Conservation (phyloP, 2,797 vertebrate genomes). For the Chelonia mydas region DNA sequence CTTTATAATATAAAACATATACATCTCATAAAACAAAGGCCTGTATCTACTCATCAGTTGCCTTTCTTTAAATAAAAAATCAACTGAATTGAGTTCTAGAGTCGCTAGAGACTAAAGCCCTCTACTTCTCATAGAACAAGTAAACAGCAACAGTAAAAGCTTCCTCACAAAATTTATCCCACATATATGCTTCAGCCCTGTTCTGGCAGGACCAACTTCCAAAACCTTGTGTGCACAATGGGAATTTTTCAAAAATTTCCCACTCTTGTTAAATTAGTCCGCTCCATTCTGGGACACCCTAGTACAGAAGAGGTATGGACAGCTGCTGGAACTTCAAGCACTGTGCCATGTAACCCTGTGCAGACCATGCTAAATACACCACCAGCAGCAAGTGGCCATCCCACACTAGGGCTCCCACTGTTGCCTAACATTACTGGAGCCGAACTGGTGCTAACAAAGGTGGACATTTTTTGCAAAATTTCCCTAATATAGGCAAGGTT, state of each 20-base stretch:
- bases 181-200: not conserved
- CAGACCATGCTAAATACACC: not conserved
- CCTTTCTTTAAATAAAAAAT: not conserved
- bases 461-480: not conserved
- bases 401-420: not conserved
- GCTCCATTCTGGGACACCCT: not conserved
- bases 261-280: not conserved
- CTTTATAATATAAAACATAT: not conserved
- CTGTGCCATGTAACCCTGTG: not conserved
- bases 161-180: not conserved
- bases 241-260: not conserved
- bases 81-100: not conserved
- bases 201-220: not conserved
- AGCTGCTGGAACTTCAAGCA: not conserved
- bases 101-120: not conserved
- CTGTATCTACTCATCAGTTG: not conserved
- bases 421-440: not conserved
- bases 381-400: not conserved
- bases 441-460: not conserved
- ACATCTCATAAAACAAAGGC: not conserved
- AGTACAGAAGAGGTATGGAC: not conserved
- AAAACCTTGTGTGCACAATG: not conserved
- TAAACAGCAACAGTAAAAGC: fast-evolving
- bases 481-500: too few species aligned
- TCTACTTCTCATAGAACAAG: not conserved